Evolutionary conservation across 2,888 invertebrate genomes (phyloP).

Genomic region (Oasisia sp.): DNA sequence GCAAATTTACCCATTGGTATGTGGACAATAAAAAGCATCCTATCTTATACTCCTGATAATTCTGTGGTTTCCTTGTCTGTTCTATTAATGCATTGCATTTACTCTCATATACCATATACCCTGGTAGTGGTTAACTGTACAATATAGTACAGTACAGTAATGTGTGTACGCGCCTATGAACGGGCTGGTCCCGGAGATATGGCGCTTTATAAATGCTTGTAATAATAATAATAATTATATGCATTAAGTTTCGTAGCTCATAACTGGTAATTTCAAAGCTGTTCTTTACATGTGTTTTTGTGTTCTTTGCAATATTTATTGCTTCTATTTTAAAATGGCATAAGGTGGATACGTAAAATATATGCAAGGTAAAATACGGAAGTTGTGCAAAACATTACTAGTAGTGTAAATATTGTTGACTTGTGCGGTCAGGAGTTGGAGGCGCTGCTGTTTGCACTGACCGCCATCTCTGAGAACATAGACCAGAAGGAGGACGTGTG

Average conservation of each 20-base stretch:
- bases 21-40: no score
- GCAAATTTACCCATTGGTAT: no score
- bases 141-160: neutral
- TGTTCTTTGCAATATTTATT: neutral
- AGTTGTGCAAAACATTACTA: neutral
- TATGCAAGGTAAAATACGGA: neutral
- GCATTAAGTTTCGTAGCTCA: no score
- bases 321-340: neutral
- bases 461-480: conserved; percentile 70
- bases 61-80: neutral
- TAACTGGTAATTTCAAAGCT: no score
- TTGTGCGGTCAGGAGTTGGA: conserved; percentile 70
- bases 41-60: neutral
- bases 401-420: neutral
- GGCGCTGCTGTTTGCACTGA: conserved; percentile 76
- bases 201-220: no score
- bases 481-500: conserved; percentile 71
- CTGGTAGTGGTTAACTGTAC: neutral
- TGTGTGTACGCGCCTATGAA: no score
- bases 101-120: neutral
- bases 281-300: no score
- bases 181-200: no score
- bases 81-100: neutral
- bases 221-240: no score
- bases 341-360: neutral